phyloP scores from a whole-genome alignment of 2,113 vertebrate genomes.

The Butastur rufipennis region DNA sequence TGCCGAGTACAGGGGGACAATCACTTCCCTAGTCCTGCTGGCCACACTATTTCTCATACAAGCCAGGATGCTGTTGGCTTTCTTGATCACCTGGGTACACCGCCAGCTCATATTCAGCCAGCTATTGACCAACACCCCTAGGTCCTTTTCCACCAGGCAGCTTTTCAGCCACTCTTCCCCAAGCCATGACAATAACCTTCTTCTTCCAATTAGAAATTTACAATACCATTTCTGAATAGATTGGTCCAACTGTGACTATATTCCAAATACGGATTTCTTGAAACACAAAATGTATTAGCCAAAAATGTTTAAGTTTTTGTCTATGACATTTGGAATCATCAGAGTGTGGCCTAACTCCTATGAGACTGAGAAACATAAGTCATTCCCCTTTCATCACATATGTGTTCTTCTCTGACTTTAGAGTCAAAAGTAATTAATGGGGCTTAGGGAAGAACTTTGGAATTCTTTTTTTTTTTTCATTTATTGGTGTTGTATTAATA shows the following conservation, averaged over 20 bases:
- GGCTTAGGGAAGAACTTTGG: background rate
- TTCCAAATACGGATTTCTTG: background rate
- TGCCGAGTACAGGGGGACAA: fast-evolving
- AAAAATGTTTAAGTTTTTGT: background rate
- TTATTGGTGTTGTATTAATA: background rate
- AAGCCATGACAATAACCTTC: background rate
- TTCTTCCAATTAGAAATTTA: background rate
- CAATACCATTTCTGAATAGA: background rate
- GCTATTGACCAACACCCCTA: fast-evolving
- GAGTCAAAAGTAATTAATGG: background rate
- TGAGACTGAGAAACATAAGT: background rate
- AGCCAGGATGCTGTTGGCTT: background rate
- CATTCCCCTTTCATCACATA: background rate
- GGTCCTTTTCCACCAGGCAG: background rate
- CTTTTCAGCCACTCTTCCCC: background rate
- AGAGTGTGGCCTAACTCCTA: fast-evolving
- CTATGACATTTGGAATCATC: background rate
- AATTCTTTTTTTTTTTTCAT: background rate
- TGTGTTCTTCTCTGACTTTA: background rate
- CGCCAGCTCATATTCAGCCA: background rate
- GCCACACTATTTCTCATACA: background rate
- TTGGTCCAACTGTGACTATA: background rate
- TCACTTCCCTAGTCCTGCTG: background rate
- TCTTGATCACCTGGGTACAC: background rate
- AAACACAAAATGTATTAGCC: background rate